phyloP scores from a whole-genome alignment of 2,797 vertebrate species.

The Aselliscus stoliczkanus region DNA sequence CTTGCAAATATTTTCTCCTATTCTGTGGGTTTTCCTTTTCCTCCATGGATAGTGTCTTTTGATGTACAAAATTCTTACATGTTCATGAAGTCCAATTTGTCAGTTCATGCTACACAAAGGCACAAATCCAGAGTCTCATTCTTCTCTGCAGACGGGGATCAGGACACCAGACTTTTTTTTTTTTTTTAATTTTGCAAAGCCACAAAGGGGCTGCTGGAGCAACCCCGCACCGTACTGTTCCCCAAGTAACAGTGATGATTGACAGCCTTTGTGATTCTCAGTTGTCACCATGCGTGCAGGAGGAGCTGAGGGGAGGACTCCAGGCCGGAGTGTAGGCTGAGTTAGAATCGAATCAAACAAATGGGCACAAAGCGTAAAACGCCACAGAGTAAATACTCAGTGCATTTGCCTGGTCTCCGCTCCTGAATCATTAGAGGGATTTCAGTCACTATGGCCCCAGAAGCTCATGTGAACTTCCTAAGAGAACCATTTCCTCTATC shows the following conservation, averaged over 20 bases:
- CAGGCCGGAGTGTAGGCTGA: background rate
- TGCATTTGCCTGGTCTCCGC: background rate
- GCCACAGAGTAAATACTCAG: slow-evolving; percentile 12
- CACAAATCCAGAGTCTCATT: background rate
- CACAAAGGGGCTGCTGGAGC: background rate
- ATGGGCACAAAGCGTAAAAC: slow-evolving; percentile 1
- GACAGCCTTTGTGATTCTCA: slow-evolving; percentile 32
- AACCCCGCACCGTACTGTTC: background rate
- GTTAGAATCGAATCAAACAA: slow-evolving; percentile 38
- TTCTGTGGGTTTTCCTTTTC: background rate
- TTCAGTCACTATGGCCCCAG: background rate
- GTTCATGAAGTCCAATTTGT: background rate
- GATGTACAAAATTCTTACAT: background rate
- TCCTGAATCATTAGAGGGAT: background rate
- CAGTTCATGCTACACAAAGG: background rate
- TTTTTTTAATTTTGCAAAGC: background rate
- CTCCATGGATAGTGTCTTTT: background rate
- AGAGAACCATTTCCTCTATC: background rate
- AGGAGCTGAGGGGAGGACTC: background rate
- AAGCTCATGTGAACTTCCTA: background rate
- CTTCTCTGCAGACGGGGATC: background rate
- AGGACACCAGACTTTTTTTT: background rate
- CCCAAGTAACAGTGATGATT: background rate
- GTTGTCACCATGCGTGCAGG: slow-evolving; percentile 47
- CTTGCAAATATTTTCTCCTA: background rate